Evolutionary conservation across 2,797 vertebrate species (phyloP), one percentile per base, ranked within the genome.

Genomic region (Galagoides demidoff): DNA sequence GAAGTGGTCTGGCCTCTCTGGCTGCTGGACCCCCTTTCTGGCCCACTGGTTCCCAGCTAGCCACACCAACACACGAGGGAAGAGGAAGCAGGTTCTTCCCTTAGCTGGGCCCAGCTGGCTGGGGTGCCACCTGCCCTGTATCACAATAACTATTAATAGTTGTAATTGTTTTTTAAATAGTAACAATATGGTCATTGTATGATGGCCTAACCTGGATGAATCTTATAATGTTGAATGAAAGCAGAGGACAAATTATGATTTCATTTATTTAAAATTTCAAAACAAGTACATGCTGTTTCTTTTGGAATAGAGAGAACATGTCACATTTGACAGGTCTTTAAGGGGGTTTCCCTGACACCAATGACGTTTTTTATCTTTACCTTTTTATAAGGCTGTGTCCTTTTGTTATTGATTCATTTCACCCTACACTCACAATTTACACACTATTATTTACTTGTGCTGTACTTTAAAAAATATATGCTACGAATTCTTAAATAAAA

Each of bases 401-500:
- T 93, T 25, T 84, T 76, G 11, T 64, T 31, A 16, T 59, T 68
- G 22, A 90, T 64, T 83, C 31, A 71, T 76, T 91, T 92, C 39
- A 61, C 34, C 74, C 2, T 43, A 11, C 1, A 68, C 3, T n/a
- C 71, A 52, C 87, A 5, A 81, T 64, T 76, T 79, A 39, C 29
- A 7, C 3, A 68, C 2, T 66, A 49, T 49, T 86, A 9, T 45
- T 82, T 73, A 77, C 22, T 71, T 64, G 16, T 88, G 16, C 12
- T 89, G 55, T 45, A 64, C 2, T 37, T 78, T 39, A 93, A 16
- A 57, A 85, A 61, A 76, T 34, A 1, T 71, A 74, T 45, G 70
- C 74, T 85, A 77, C 1, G 23, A 83, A 84, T 87, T 73, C 5
- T 43, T 90, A 71, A 76, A n/a, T 92, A 91, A 92, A 23, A 63